These are phyloP conservation scores for Sarcophilus harrisii DNA, from an alignment of 2,797 vertebrate species.

Conservation along the genomic window DNA sequence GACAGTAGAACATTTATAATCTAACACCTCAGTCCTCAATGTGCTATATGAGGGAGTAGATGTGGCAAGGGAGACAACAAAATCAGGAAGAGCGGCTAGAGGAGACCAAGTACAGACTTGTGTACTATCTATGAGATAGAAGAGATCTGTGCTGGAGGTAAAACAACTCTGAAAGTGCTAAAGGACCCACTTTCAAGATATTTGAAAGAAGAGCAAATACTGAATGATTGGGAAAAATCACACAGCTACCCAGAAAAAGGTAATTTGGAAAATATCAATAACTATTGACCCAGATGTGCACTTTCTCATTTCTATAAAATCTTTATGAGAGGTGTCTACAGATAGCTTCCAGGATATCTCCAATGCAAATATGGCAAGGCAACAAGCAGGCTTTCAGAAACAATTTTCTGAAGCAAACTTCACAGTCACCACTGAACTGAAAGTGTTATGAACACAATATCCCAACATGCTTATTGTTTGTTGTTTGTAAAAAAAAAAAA, in stretches of 20 bases:
- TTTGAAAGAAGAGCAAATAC: not conserved
- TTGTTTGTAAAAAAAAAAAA: not conserved
- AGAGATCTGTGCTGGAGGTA: not conserved
- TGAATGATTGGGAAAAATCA: not conserved
- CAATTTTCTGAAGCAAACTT: not conserved
- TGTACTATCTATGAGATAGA: too few species aligned
- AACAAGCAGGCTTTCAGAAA: not conserved
- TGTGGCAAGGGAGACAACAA: not conserved
- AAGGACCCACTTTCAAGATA: not conserved
- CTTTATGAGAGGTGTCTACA: not conserved
- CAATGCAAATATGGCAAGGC: not conserved
- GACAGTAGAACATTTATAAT: slow-evolving; percentile 7
- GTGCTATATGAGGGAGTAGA: not conserved
- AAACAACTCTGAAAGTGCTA: not conserved
- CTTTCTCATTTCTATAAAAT: slow-evolving; percentile 4
- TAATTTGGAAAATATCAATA: not conserved
- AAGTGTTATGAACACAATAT: not conserved
- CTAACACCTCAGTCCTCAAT: not conserved
- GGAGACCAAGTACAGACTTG: not conserved
- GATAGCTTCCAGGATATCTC: not conserved
- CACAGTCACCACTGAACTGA: not conserved
- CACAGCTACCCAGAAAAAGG: not conserved
- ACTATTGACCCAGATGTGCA: not conserved
- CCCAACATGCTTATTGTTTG: not conserved
- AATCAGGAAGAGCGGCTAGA: not conserved